Conservation (phyloP, 35 echinoderm and acorn worm genomes). For the Nesometra sesokonis region DNA sequence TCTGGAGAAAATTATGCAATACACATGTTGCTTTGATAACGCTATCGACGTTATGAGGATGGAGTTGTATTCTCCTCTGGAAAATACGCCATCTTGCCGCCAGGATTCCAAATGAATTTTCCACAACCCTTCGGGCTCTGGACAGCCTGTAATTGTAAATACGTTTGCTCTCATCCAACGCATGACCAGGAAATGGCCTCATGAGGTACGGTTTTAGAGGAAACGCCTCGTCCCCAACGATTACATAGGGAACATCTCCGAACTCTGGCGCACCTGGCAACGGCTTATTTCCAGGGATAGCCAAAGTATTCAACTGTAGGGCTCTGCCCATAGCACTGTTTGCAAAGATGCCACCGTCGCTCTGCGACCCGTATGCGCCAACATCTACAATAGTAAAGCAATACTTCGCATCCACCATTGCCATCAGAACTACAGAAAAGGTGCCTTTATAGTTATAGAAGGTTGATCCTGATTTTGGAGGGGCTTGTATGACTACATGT, state of each 20-base stretch:
- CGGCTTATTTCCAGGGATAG: neutral
- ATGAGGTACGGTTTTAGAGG: conserved; percentile 10
- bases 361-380: neutral
- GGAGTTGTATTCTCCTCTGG: conserved; percentile 6
- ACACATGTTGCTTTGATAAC: neutral
- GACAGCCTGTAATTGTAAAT: conserved; percentile 38
- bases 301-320: neutral
- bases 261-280: neutral
- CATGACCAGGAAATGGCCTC: neutral
- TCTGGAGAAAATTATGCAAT: neutral
- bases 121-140: conserved; percentile 15
- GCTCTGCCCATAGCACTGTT: neutral
- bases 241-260: neutral
- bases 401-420: neutral
- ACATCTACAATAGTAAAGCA: conserved; percentile 1
- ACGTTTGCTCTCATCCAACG: neutral
- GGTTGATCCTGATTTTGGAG: neutral
- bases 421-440: neutral
- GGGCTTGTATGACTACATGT: neutral
- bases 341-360: conserved; percentile 4
- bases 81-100: neutral
- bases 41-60: neutral
- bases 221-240: conserved; percentile 33
- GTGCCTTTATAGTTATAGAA: conserved; percentile 8
- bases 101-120: conserved; percentile 31